phyloP scores from a whole-genome alignment of 2,797 vertebrate genomes.

The Margarornis squamiger region DNA sequence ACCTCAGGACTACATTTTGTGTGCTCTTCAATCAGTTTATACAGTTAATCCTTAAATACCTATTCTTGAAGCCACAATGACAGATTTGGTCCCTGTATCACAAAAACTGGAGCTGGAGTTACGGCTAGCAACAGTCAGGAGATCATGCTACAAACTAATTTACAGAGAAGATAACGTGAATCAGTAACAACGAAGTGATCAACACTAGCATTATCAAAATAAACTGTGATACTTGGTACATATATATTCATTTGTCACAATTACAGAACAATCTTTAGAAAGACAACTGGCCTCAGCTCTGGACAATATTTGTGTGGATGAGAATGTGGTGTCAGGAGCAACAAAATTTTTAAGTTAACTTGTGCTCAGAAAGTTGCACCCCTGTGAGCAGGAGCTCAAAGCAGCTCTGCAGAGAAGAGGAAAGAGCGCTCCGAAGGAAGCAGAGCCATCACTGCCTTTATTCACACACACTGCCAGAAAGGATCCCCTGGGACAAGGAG shows the following conservation, averaged over 20 bases:
- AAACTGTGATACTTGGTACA: background rate
- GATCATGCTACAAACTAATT: background rate
- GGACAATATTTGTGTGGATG: background rate
- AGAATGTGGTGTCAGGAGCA: background rate
- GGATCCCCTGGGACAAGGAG: background rate
- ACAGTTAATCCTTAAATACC: background rate
- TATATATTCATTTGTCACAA: rapidly evolving
- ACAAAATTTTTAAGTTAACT: background rate
- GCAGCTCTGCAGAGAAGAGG: background rate
- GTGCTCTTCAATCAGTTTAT: background rate
- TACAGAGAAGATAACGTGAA: background rate
- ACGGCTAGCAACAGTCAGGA: background rate
- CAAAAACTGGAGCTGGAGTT: background rate
- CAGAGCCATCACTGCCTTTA: background rate
- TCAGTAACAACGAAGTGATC: background rate
- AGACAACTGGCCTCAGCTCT: background rate
- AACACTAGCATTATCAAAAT: background rate
- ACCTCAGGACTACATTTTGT: background rate
- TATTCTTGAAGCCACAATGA: background rate
- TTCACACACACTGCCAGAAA: background rate
- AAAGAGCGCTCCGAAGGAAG: background rate
- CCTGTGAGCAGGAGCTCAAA: background rate
- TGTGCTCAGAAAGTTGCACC: background rate
- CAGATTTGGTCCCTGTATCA: background rate
- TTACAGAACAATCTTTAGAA: background rate